A percentile compares a stretch with the other conserved stretches of the same genome.
These are phyloP conservation scores for Lycaon pictus DNA, from an alignment of 2,113 vertebrate genomes.

Conservation along the genomic window DNA sequence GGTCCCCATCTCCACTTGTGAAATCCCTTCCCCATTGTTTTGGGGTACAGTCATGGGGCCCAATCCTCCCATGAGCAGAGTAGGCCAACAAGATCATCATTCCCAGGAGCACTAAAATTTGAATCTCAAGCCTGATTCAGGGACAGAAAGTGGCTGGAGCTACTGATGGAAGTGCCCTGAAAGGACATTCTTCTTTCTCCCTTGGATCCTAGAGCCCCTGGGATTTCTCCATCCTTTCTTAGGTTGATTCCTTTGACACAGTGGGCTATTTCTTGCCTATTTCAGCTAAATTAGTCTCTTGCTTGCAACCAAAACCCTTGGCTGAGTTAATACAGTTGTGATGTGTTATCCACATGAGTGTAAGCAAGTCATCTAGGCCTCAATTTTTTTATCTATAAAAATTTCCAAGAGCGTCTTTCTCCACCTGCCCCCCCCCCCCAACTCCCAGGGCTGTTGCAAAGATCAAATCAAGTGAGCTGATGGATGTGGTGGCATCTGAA, in stretches of 20 bases:
- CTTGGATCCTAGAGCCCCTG: too few species aligned
- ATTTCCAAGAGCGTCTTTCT: background rate
- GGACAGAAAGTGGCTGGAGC: background rate
- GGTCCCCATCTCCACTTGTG: background rate
- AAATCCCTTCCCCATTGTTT: background rate
- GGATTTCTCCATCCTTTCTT: background rate
- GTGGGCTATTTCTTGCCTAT: background rate
- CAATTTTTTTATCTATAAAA: background rate
- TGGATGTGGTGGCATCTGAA: background rate
- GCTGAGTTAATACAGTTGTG: background rate
- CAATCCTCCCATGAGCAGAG: background rate
- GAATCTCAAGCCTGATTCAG: background rate
- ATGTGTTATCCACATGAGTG: background rate
- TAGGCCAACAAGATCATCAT: background rate
- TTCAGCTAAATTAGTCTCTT: background rate
- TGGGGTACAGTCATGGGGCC: background rate
- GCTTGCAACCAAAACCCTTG: background rate
- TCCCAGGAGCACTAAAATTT: background rate
- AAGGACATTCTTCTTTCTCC: background rate
- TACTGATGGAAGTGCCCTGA: background rate
- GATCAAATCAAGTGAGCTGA: constrained; percentile 52
- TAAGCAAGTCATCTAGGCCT: constrained; percentile 20
- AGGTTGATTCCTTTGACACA: background rate
- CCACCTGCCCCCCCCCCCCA: background rate
- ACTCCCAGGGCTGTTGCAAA: constrained; percentile 2